phyloP scores from a whole-genome alignment of 1,140 invertebrate species.

The Pogonomyrmex californicus region DNA sequence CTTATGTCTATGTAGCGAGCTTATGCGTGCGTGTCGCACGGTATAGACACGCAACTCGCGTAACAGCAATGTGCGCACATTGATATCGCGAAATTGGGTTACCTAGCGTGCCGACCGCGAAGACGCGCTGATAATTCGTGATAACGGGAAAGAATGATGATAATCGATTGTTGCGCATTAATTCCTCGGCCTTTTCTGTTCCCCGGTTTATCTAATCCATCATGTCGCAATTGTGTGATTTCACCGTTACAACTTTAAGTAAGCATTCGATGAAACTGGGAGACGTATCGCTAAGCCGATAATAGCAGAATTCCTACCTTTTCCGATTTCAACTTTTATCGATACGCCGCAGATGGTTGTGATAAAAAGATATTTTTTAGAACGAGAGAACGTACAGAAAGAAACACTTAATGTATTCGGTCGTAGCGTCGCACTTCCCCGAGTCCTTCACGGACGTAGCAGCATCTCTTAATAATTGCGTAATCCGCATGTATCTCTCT shows the following conservation, averaged over 20 bases:
- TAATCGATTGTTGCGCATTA: constrained; percentile 42
- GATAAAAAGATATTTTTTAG: not conserved
- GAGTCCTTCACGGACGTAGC: not conserved
- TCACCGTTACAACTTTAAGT: too few relatives aligned
- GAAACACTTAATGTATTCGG: not conserved
- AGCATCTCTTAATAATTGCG: not conserved
- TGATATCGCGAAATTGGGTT: constrained; percentile 77
- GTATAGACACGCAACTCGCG: constrained; percentile 12
- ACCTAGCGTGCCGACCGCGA: constrained; percentile 42
- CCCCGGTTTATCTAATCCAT: constrained; percentile 21
- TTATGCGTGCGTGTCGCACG: constrained; percentile 28
- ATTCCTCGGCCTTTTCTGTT: not conserved
- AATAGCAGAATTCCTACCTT: not conserved
- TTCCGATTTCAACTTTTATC: constrained; percentile 6
- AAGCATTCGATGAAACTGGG: not conserved
- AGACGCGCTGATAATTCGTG: constrained; percentile 69
- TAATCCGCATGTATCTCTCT: not conserved
- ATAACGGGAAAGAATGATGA: constrained; percentile 63
- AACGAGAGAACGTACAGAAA: not conserved
- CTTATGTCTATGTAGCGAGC: not conserved
- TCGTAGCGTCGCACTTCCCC: not conserved
- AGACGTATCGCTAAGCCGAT: not conserved
- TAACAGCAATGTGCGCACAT: constrained; percentile 13
- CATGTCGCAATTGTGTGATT: constrained; percentile 8
- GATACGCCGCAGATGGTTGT: not conserved